These are phyloP conservation scores for Polydrusus pterygomalis DNA, from an alignment of 2,888 invertebrate genomes.

Conservation along the genomic window DNA sequence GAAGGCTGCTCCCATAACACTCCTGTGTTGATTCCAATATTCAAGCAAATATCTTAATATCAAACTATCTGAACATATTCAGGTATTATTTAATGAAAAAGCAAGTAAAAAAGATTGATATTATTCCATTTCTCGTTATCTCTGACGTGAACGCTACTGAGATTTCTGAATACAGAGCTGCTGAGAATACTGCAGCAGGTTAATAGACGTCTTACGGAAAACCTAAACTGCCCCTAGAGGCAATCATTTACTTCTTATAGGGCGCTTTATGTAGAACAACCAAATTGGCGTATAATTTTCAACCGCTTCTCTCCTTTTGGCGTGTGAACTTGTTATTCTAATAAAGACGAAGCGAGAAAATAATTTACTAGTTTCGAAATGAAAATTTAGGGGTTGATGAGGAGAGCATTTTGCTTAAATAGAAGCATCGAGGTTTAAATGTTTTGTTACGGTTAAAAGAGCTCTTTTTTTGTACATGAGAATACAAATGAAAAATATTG, in stretches of 20 bases:
- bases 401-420: slow-evolving; percentile 4
- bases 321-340: slow-evolving; percentile 46
- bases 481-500: no score
- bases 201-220: slow-evolving; percentile 54
- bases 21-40: no score
- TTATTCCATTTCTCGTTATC: slow-evolving; percentile 7
- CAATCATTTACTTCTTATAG: slow-evolving; percentile 53
- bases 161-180: slow-evolving; percentile 39
- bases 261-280: slow-evolving; percentile 52
- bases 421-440: background rate
- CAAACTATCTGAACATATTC: no score
- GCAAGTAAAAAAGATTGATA: no score
- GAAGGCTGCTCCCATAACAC: no score
- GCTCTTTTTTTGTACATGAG: no score
- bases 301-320: slow-evolving; percentile 38
- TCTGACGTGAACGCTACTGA: slow-evolving; percentile 31
- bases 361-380: slow-evolving; percentile 40
- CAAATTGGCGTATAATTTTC: slow-evolving; percentile 53
- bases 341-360: slow-evolving; percentile 38
- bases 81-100: no score
- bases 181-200: slow-evolving; percentile 51
- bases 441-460: no score
- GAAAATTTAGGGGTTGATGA: slow-evolving; percentile 32
- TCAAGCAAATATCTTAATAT: no score
- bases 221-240: slow-evolving; percentile 50